phyloP scores from a whole-genome alignment of 1,140 invertebrate species.

The Lanistes nyassanus region DNA sequence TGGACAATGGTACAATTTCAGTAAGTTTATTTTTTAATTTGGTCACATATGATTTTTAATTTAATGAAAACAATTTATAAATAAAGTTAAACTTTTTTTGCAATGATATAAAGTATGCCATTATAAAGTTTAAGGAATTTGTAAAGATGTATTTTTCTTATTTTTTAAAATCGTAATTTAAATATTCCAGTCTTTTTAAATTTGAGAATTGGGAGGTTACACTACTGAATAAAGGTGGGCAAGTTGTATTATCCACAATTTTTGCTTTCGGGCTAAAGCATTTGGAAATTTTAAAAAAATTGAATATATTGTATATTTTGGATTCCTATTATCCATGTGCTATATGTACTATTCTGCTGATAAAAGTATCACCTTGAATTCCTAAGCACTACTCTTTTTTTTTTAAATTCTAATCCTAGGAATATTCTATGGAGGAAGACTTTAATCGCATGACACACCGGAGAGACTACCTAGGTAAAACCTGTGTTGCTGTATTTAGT shows the following conservation, averaged over 20 bases:
- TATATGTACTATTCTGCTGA: not conserved
- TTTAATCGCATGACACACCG: constrained; percentile 90
- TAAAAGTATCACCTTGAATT: not conserved
- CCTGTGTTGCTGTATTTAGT: not conserved
- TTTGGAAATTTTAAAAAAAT: constrained; percentile 1
- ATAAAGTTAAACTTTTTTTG: too few relatives aligned
- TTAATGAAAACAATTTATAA: too few relatives aligned
- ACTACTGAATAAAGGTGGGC: too few relatives aligned
- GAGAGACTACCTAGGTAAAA: constrained; percentile 80
- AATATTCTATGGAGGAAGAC: constrained; percentile 91
- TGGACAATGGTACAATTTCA: constrained; percentile 92
- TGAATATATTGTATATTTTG: not conserved
- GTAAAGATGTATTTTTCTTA: not conserved
- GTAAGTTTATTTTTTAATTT: constrained; percentile 66
- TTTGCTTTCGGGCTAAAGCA: too few relatives aligned
- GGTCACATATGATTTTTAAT: not conserved
- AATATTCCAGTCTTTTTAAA: not conserved
- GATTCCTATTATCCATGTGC: not conserved
- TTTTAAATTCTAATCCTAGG: constrained; percentile 73
- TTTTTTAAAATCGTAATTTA: not conserved
- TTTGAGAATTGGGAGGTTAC: too few relatives aligned
- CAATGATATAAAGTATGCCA: too few relatives aligned
- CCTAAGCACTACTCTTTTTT: constrained; percentile 7
- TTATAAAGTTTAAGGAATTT: too few relatives aligned
- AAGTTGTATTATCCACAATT: too few relatives aligned